Conservation (phyloP, 2,797 vertebrate species). For the Spinus olivaceus region DNA sequence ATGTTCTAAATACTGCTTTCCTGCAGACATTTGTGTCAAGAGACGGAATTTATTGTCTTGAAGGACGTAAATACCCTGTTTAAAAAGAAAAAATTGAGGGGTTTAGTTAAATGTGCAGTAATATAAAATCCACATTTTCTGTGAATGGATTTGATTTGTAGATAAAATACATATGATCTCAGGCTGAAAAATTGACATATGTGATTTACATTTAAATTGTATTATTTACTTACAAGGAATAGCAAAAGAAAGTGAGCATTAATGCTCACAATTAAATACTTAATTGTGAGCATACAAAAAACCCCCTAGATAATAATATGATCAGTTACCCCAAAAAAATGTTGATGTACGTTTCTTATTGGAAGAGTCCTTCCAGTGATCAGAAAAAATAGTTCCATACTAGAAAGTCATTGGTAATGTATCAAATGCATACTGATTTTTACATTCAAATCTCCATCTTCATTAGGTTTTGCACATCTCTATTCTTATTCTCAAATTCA, state of each 20-base stretch:
- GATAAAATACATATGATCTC: neutral
- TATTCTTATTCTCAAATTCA: neutral
- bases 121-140: neutral
- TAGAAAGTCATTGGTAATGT: neutral
- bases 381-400: neutral
- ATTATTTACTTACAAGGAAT: neutral
- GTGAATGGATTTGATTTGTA: neutral
- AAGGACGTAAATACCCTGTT: slow-evolving; percentile 93
- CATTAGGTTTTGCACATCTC: neutral
- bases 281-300: neutral
- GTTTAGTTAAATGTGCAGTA: neutral
- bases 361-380: neutral
- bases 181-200: neutral
- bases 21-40: slow-evolving; percentile 88
- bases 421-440: neutral
- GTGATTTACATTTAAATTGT: neutral
- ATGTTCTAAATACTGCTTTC: slow-evolving; percentile 93
- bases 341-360: neutral
- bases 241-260: neutral
- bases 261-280: no score
- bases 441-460: neutral
- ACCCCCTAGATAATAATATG: neutral
- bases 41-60: slow-evolving; percentile 94
- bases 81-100: neutral
- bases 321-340: neutral